phyloP scores from a whole-genome alignment of 2,113 vertebrate genomes.

The Pseudolaguvia tuberculata region DNA sequence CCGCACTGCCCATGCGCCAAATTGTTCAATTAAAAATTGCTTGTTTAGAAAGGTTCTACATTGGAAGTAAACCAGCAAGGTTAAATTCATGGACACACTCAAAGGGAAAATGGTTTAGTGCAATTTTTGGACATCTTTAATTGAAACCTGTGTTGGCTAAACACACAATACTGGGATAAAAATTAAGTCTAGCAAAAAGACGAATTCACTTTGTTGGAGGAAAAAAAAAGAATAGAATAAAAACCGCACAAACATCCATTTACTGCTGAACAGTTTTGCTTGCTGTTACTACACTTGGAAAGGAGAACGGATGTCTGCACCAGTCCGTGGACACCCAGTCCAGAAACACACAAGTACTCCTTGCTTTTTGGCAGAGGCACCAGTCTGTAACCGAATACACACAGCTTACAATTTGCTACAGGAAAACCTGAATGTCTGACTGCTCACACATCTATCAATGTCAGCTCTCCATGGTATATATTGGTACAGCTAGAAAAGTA shows the following conservation, averaged over 20 bases:
- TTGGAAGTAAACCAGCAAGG: background rate
- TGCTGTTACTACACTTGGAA: slow-evolving; percentile 76
- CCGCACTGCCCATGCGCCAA: too few species aligned
- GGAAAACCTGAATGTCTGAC: background rate
- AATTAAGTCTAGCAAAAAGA: background rate
- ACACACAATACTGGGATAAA: background rate
- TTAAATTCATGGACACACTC: background rate
- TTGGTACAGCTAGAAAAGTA: too few species aligned
- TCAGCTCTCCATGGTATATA: too few species aligned
- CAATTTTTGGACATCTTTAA: background rate
- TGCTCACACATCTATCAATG: background rate
- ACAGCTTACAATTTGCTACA: background rate
- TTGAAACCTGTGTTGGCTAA: background rate
- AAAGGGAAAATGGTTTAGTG: background rate
- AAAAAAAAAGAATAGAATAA: background rate
- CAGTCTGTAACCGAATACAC: background rate
- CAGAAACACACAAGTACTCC: background rate
- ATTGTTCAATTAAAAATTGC: too few species aligned
- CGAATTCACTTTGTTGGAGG: background rate
- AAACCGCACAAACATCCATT: slow-evolving; percentile 65
- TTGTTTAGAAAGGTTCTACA: background rate
- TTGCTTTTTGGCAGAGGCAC: background rate
- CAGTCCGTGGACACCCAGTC: slow-evolving; percentile 54
- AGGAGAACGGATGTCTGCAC: slow-evolving; percentile 51
- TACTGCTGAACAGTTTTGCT: slow-evolving; percentile 62